phyloP scores from a whole-genome alignment of 2,113 vertebrate genomes.

The Stigmatopora nigra region DNA sequence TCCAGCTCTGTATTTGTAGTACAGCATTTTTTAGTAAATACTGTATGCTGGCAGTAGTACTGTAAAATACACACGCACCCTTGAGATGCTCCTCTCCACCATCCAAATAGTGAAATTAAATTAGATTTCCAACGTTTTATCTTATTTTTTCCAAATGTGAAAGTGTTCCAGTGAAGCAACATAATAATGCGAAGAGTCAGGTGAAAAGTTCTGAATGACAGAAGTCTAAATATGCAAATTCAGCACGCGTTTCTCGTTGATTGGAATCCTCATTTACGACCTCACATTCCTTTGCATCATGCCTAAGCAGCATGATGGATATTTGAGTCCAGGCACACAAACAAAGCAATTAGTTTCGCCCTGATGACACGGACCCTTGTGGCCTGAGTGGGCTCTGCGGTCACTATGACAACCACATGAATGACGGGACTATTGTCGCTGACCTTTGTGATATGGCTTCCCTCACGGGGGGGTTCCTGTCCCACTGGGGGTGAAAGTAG shows the following conservation, averaged over 20 bases:
- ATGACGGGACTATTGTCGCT: slow-evolving; percentile 51
- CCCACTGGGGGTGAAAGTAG: slow-evolving; percentile 41
- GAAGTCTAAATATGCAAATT: slow-evolving; percentile 16
- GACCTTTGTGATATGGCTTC: slow-evolving; percentile 49
- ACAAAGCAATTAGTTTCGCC: slow-evolving; percentile 56
- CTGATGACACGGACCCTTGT: slow-evolving; percentile 44
- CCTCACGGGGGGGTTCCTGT: slow-evolving; percentile 5
- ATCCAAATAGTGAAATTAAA: slow-evolving; percentile 51
- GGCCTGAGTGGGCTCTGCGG: slow-evolving; percentile 18
- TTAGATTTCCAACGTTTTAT: slow-evolving; percentile 26
- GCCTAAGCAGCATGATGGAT: slow-evolving; percentile 55
- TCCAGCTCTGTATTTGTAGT: not conserved
- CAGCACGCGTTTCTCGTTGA: slow-evolving; percentile 7
- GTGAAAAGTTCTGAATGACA: slow-evolving; percentile 45
- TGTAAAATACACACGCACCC: slow-evolving; percentile 9
- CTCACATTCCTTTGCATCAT: slow-evolving; percentile 18
- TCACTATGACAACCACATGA: slow-evolving; percentile 52
- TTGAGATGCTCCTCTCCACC: slow-evolving; percentile 26
- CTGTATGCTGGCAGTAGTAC: slow-evolving; percentile 24
- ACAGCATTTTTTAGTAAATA: slow-evolving; percentile 18
- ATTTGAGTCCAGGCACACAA: slow-evolving; percentile 42
- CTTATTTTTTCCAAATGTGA: slow-evolving; percentile 43
- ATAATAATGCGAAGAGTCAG: slow-evolving; percentile 14
- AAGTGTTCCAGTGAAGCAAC: slow-evolving; percentile 29
- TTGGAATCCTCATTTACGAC: not conserved